These are phyloP conservation scores for Semnornis frantzii DNA, from an alignment of 2,113 vertebrate species.

Conservation along the genomic window DNA sequence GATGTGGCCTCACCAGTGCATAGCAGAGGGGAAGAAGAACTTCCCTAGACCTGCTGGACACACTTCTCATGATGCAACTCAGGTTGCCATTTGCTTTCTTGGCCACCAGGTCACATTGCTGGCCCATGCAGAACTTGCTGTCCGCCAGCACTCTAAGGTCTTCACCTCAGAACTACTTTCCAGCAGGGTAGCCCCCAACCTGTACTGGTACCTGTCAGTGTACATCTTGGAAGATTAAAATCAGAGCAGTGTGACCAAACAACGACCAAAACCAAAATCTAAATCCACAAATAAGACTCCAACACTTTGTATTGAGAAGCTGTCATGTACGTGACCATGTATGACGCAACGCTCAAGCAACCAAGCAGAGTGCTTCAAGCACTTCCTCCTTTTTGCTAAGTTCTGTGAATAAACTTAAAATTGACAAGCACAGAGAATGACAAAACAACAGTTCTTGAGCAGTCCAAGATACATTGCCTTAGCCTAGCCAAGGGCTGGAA, in stretches of 20 bases:
- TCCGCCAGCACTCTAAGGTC: no score
- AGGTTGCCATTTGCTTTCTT: no score
- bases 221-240: not conserved
- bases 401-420: not conserved
- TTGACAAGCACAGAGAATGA: not conserved
- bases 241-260: not conserved
- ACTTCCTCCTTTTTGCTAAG: not conserved
- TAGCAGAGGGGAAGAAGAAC: no score
- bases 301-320: not conserved
- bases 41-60: no score
- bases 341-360: not conserved
- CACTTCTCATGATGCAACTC: no score
- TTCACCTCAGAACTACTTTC: no score
- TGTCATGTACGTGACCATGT: not conserved
- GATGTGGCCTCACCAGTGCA: no score
- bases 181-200: no score
- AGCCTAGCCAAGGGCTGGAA: not conserved
- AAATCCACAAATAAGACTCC: not conserved
- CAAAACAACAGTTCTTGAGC: not conserved
- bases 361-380: not conserved
- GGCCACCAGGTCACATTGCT: no score
- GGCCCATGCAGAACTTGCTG: no score
- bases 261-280: not conserved
- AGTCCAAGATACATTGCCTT: not conserved
- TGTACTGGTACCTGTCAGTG: no score